Evolutionary conservation across 2,888 invertebrate genomes (phyloP), one percentile per base, ranked within the genome.

Genomic region (Ptychoptera contaminata): DNA sequence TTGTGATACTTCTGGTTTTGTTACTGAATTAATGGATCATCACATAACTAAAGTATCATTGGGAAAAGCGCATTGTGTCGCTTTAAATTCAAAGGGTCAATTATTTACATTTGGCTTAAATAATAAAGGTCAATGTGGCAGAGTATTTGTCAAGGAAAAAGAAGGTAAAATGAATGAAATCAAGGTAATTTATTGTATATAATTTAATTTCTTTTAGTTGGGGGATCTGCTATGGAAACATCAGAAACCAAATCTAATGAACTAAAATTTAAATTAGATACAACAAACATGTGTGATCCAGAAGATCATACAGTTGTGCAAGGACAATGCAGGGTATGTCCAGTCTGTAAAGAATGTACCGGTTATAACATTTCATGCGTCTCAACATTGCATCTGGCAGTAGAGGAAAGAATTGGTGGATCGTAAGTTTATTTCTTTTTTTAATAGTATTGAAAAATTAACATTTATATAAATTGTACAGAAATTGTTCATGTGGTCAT

Each of bases 31-130:
- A 45, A 74, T 78, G 47, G 80, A 85, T 41, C 77, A 83, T 49
- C 72, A 73, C 50, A 70, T 86, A 14, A 73, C 74, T 43, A 74
- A 75, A 67, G 81, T 93, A 4, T 82, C 86, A 0, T 67, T 98
- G 47, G 97, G 97, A 2, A 97, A 97, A 67, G 96, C 96, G 1
- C 97, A 97, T 58, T 85, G 86, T n/a, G 85, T 90, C 1, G 86
- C 79, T 0, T 69, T 97, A 10, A 90, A 85, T 11, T 80, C 76
- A 52, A 84, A 84, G 58, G 97, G 97, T 0, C 81, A 84, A 53
- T 79, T 96, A 3, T 94, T 82, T 61, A 92, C 96, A 0, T 94
- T 96, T 64, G 97, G 97, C 6, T 84, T 96, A 49, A 97, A 97
- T 65, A 96, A 97, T 62, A 92, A 94, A 62, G 93, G 93, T 1